These are phyloP conservation scores for Jordanella pulchra DNA, from an alignment of 2,797 vertebrate genomes.

Conservation along the genomic window DNA sequence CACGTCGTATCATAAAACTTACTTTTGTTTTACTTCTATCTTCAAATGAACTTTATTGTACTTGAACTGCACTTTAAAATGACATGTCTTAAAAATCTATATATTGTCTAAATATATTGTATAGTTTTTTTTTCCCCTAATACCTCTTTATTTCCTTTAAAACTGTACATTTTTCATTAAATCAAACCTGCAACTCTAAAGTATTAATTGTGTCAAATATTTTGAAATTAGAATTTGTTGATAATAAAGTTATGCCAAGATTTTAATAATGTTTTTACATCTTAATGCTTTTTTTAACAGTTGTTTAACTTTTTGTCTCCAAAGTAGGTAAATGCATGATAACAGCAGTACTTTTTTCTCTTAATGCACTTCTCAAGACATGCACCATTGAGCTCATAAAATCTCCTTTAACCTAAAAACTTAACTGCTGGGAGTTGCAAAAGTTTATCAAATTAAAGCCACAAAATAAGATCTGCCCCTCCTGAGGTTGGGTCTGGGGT, in stretches of 20 bases:
- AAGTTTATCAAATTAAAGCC: neutral
- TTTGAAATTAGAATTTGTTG: conserved; percentile 34
- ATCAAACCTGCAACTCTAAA: conserved; percentile 27
- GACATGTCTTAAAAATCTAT: conserved; percentile 40
- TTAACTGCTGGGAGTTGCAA: neutral
- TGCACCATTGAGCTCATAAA: neutral
- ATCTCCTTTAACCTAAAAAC: neutral
- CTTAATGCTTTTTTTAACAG: conserved; percentile 27
- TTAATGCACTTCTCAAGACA: neutral
- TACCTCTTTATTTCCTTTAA: conserved; percentile 34
- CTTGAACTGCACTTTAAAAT: conserved; percentile 48
- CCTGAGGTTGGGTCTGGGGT: too few relatives aligned
- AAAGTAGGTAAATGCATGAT: neutral
- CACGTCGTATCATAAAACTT: conserved; percentile 26
- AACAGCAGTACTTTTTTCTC: neutral
- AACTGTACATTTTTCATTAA: conserved; percentile 26
- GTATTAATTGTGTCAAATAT: conserved; percentile 35
- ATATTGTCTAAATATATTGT: conserved; percentile 37
- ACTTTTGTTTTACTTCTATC: conserved; percentile 21
- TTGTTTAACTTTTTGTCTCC: conserved; percentile 7
- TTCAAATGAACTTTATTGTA: conserved; percentile 32
- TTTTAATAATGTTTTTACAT: conserved; percentile 27
- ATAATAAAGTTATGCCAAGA: conserved; percentile 48
- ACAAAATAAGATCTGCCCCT: neutral
- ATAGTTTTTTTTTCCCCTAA: conserved; percentile 21